Base-by-base conservation (phyloP, 2,113 vertebrate genomes). In the Calyptomena viridis region DNA sequence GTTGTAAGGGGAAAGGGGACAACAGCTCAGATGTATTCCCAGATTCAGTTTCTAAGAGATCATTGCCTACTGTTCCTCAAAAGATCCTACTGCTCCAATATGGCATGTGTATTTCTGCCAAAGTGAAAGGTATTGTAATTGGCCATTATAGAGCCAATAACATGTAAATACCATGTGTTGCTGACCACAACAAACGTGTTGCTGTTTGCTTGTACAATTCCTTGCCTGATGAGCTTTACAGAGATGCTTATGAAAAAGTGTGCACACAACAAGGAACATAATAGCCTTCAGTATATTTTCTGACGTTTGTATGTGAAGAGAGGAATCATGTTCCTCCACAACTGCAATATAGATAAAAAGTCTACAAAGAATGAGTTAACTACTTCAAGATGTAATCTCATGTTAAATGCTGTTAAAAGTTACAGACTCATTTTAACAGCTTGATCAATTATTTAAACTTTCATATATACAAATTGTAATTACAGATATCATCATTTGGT, bases 111-210 rank as follows among this genome's bases (percentile, higher is more conserved):
- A 24, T 46, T 71, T 68, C 50, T 25, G 28, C 5, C 25, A 46
- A 63, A 71, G 25, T 60, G 52, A 64, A 49, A 56, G 7, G 44
- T 23, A 75, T n/a, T n/a, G n/a, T n/a, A n/a, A n/a, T n/a, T n/a
- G n/a, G 2, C 39, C 17, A 25, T 12, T 56, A 55, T 11, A 42
- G 18, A 72, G 58, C 8, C 10, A 75, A 12, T 15, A 40, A 19
- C 10, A 27, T 1, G 5, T 2, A 62, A 78, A 18, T 67, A 15
- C 22, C 62, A 11, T 0, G 2, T 71, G 30, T 2, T 77, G 17
- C 33, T 76, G 64, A 39, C 25, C 6, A 4, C 25, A 63, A 52
- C 9, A 30, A 47, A 22, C 2, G 3, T 6, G 8, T 8, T 44
- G 40, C 16, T 44, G 3, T 37, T 46, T 47, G 23, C 3, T 74